These are phyloP conservation scores for Oreochromis grahami DNA, from an alignment of 2,797 vertebrate genomes.

Conservation along the genomic window DNA sequence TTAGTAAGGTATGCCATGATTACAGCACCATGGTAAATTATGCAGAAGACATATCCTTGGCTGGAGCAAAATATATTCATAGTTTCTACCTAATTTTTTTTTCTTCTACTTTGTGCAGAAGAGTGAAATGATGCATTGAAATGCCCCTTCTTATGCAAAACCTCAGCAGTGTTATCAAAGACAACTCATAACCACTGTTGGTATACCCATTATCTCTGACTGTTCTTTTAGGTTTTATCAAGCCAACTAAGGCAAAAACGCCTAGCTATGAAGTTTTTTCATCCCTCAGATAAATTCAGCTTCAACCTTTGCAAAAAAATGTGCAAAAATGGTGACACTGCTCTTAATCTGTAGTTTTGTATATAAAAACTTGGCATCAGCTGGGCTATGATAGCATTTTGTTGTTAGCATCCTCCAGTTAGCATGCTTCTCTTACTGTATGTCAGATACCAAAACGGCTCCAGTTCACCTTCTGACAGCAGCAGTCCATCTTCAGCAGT, in stretches of 20 bases:
- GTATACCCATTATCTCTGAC: background rate
- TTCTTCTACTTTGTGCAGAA: background rate
- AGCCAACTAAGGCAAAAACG: background rate
- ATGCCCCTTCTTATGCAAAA: background rate
- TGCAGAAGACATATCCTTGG: background rate
- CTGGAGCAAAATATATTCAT: background rate
- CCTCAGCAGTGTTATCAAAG: background rate
- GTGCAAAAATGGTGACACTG: background rate
- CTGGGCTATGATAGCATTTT: background rate
- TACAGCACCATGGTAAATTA: background rate
- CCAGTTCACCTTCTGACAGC: background rate
- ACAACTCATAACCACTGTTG: background rate
- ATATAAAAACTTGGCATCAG: background rate
- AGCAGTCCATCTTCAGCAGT: background rate
- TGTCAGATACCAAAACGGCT: slow-evolving; percentile 26
- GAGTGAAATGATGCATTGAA: background rate
- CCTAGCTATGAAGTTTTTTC: rapidly evolving
- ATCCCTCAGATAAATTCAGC: background rate
- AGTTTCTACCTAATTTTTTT: background rate
- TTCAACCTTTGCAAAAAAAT: background rate
- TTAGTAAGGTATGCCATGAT: background rate
- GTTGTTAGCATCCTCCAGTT: background rate
- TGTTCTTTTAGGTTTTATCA: background rate
- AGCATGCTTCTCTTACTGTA: background rate
- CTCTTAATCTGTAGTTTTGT: background rate